A percentile compares a stretch with the other conserved stretches of the same genome.
Conservation (phyloP, 2,888 invertebrate species). For the Elmis aenea region DNA sequence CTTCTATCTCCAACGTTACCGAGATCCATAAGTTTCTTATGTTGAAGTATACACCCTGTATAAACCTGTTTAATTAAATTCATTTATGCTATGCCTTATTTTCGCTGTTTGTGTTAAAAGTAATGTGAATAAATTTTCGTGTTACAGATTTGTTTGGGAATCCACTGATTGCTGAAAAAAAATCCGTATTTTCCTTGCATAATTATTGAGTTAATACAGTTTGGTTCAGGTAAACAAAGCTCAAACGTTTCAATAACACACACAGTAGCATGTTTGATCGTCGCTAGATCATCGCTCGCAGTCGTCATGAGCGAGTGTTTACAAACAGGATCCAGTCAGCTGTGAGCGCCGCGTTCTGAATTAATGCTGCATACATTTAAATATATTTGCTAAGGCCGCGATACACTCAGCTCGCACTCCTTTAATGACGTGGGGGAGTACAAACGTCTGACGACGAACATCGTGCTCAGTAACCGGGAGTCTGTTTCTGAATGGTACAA, state of each 20-base stretch:
- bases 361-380: slow-evolving; percentile 51
- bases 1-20: no score
- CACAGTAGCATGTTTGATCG: slow-evolving; percentile 22
- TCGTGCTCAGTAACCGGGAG: slow-evolving; percentile 17
- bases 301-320: slow-evolving; percentile 39
- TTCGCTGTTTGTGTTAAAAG: no score
- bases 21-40: no score
- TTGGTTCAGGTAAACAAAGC: slow-evolving; percentile 28
- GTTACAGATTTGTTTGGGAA: no score
- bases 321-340: slow-evolving; percentile 50
- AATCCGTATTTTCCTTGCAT: no score
- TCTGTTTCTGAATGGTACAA: no score
- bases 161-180: no score
- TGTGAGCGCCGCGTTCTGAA: slow-evolving; percentile 48
- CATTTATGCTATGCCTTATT: no score
- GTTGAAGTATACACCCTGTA: no score
- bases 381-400: slow-evolving; percentile 43
- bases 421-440: slow-evolving; percentile 23
- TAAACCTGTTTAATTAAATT: no score
- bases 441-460: slow-evolving; percentile 20
- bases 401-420: slow-evolving; percentile 24
- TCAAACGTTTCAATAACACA: slow-evolving; percentile 28
- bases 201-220: no score
- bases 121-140: no score
- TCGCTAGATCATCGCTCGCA: slow-evolving; percentile 26